phyloP scores from a whole-genome alignment of 2,113 vertebrate genomes.

The Cynocephalus volans region DNA sequence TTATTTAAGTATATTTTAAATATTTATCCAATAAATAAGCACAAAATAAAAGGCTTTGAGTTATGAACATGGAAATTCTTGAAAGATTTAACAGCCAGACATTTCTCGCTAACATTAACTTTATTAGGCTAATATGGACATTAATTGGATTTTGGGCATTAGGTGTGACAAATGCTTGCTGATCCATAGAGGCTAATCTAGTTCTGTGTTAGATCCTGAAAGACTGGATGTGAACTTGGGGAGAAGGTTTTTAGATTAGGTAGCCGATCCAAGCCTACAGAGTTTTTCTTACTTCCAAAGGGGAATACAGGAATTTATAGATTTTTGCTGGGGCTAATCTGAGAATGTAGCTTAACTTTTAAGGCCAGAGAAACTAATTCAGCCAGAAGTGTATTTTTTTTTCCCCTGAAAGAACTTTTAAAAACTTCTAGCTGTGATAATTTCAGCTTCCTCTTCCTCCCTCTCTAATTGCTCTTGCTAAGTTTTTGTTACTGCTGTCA shows the following conservation, averaged over 20 bases:
- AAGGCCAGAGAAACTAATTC: not conserved
- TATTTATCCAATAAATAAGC: not conserved
- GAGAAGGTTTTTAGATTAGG: not conserved
- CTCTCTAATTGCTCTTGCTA: not conserved
- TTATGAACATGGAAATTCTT: not conserved
- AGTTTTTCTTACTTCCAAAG: not conserved
- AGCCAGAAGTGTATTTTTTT: not conserved
- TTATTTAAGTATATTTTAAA: constrained; percentile 19
- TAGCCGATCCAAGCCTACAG: not conserved
- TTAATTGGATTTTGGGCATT: not conserved
- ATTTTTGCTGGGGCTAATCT: constrained; percentile 2
- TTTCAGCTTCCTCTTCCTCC: not conserved
- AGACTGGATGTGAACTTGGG: not conserved
- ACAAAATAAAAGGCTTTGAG: constrained; percentile 8
- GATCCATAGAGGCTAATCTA: not conserved
- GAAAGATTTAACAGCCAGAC: not conserved
- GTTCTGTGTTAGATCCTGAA: not conserved
- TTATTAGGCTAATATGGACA: not conserved
- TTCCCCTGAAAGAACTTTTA: not conserved
- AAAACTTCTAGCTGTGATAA: not conserved
- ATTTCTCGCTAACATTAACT: constrained; percentile 26
- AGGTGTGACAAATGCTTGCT: not conserved
- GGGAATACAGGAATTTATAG: not conserved
- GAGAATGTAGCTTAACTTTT: constrained; percentile 47
- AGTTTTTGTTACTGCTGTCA: not conserved